phyloP scores from a whole-genome alignment of 2,113 vertebrate species.

The Oxyruncus cristatus region DNA sequence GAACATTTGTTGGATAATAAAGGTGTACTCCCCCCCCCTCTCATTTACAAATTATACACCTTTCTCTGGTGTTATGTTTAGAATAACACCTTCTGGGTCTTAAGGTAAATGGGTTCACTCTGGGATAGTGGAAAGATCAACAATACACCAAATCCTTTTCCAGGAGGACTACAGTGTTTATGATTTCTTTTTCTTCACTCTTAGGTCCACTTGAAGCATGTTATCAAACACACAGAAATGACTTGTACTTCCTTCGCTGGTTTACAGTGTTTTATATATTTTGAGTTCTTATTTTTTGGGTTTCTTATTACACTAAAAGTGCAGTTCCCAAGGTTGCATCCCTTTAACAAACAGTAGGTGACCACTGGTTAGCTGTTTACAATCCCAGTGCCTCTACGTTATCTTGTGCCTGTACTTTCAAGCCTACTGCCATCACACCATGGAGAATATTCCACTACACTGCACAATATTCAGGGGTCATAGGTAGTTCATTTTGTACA shows the following conservation, averaged over 20 bases:
- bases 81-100: neutral
- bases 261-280: neutral
- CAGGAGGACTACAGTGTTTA: neutral
- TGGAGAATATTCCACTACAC: neutral
- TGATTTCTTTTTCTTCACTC: neutral
- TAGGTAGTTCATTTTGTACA: neutral
- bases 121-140: neutral
- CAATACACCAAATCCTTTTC: neutral
- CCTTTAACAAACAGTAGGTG: neutral
- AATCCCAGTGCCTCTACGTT: neutral
- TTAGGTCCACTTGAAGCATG: neutral
- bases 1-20: neutral
- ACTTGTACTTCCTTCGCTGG: neutral
- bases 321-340: neutral
- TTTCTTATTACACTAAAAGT: neutral
- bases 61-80: neutral
- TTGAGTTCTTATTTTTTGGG: neutral
- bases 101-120: neutral
- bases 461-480: neutral
- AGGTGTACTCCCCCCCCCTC: no score
- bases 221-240: neutral
- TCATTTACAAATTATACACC: fast-evolving
- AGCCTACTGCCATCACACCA: neutral
- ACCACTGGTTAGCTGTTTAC: neutral
- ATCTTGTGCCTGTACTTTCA: neutral